A percentile compares a stretch with the other conserved stretches of the same genome.
These are phyloP conservation scores for Percina caprodes DNA, from an alignment of 2,113 vertebrate species.

Conservation along the genomic window DNA sequence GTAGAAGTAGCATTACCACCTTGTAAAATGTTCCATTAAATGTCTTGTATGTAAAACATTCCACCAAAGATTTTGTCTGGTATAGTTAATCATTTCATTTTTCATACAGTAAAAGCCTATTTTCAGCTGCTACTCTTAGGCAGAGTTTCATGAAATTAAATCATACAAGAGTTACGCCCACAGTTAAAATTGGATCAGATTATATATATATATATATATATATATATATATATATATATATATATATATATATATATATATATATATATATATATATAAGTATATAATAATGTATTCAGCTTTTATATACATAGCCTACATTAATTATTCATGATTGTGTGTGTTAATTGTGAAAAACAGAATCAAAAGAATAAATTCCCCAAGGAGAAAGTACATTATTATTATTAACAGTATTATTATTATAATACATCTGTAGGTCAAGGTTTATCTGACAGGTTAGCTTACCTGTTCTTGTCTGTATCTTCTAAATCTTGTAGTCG, in stretches of 20 bases:
- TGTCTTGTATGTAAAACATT: not conserved
- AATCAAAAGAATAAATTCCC: no score
- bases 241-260: no score
- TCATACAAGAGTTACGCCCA: not conserved
- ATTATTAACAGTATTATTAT: no score
- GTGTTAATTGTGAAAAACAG: no score
- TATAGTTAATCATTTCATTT: not conserved
- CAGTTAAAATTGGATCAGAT: not conserved
- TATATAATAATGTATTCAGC: not conserved
- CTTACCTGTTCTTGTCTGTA: slow-evolving; percentile 47
- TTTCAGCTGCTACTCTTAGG: not conserved
- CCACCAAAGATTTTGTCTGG: not conserved
- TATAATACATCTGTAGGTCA: not conserved
- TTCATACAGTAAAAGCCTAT: not conserved
- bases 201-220: no score
- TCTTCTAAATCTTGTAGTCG: not conserved
- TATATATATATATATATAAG: no score
- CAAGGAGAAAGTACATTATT: no score
- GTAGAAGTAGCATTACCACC: not conserved
- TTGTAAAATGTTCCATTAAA: not conserved
- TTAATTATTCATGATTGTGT: not conserved
- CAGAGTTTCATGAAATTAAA: not conserved
- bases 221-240: no score
- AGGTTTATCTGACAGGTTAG: not conserved
- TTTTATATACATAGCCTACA: not conserved